phyloP scores from a whole-genome alignment of 2,888 invertebrate genomes.

The Toxonevra muliebris region DNA sequence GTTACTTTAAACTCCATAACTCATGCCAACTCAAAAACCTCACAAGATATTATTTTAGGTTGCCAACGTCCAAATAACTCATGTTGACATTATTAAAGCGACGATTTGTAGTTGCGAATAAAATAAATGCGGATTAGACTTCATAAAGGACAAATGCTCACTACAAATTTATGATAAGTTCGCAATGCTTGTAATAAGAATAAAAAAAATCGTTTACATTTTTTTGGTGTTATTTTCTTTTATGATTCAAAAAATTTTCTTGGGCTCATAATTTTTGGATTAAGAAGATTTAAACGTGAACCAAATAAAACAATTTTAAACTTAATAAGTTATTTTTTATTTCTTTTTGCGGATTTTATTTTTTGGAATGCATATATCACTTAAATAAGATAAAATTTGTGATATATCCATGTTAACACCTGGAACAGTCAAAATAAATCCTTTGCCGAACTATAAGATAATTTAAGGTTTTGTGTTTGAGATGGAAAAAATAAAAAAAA shows the following conservation, averaged over 20 bases:
- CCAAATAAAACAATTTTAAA: too few species aligned
- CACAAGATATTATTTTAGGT: slow-evolving; percentile 20
- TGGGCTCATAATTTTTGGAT: neutral
- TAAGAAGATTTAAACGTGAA: neutral
- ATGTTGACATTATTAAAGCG: slow-evolving; percentile 65
- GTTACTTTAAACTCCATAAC: neutral
- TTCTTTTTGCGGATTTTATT: too few species aligned
- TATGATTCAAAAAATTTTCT: neutral
- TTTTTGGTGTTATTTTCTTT: too few species aligned
- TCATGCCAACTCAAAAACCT: slow-evolving; percentile 9
- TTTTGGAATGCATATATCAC: too few species aligned
- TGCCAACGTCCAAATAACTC: slow-evolving; percentile 57
- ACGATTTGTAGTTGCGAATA: slow-evolving; percentile 65
- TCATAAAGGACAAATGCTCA: slow-evolving; percentile 65
- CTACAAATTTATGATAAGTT: slow-evolving; percentile 59
- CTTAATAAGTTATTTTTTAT: too few species aligned
- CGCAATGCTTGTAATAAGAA: neutral
- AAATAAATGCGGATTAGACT: slow-evolving; percentile 66
- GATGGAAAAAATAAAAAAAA: too few species aligned
- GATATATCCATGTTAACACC: too few species aligned
- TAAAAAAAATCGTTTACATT: too few species aligned
- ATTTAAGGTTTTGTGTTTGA: too few species aligned
- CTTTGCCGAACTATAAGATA: too few species aligned
- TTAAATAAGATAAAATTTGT: too few species aligned
- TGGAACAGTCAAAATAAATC: too few species aligned